Base-by-base conservation (phyloP, 1,140 invertebrate species). In the Lethocerus indicus region DNA sequence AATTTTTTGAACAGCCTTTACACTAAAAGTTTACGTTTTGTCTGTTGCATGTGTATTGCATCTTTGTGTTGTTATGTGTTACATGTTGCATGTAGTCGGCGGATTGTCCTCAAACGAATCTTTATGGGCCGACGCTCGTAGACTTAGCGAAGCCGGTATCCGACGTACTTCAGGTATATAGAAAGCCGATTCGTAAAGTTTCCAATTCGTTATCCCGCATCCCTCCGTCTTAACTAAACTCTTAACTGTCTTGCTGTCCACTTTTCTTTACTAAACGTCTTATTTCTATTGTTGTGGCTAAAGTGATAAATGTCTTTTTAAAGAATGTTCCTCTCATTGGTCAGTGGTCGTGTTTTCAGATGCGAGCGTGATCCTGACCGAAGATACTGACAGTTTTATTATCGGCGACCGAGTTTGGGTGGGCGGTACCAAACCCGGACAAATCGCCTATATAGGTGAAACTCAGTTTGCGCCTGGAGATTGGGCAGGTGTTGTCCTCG, bases 361-460 rank as follows among this genome's bases (percentile, higher is more conserved):
- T 39, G 14, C 18, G 1, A 44, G 42, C 65, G 73, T 82, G 24
- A 73, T 88, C 55, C 69, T 89, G 60, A 90, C 86, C 25, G 83
- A 87, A 65, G 84, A 89, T 64, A 90, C 87, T 6, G 86, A 92
- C 70, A 88, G 87, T 67, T 96, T 95, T 65, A 94, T 91, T 57
- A 88, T 96, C 59, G 92, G 92, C 35, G 87, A 97, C 61, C 71
- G 81, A 56, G 85, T 97, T 56, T 97, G 85, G 83, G 91, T 98
- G 26, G 88, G 89, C 59, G 92, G 92, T 29, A 82, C 78, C n/a
- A 94, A 95, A 62, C 81, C 89, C 3, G 94, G 93, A 25, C 76
- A 79, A 58, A 95, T 98, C 55, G 90, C 92, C 24, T 98, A 87
- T 64, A 91, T 98, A 52, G 95, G 95, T n/a, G 92, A 96, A 63